Evolutionary conservation across 2,888 invertebrate species (phyloP).

Genomic region (Rotaria socialis): DNA sequence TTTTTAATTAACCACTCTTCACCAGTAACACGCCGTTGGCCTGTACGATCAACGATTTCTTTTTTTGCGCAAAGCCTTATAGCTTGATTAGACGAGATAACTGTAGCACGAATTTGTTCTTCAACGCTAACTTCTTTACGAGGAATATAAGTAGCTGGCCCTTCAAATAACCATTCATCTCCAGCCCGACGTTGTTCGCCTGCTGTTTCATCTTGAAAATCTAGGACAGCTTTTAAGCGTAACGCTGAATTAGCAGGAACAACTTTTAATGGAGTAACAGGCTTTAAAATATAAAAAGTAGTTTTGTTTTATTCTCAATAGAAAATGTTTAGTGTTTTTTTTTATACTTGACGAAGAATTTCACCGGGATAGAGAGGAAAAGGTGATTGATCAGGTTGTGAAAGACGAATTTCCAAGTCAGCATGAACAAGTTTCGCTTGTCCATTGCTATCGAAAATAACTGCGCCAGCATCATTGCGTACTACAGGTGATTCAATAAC

Average conservation of each 20-base stretch:
- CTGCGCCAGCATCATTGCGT: conserved; percentile 54
- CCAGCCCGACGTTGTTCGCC: conserved; percentile 59
- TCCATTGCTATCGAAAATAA: conserved; percentile 57
- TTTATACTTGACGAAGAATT: conserved; percentile 48
- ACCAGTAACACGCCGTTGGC: conserved; percentile 54
- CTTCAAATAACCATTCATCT: conserved; percentile 63
- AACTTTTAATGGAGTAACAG: conserved; percentile 56
- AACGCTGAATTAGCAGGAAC: conserved; percentile 61
- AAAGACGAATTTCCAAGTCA: conserved; percentile 61
- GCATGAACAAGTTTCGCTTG: conserved; percentile 60
- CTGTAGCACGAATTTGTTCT: conserved; percentile 59
- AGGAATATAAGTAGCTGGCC: conserved; percentile 61
- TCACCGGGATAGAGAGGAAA: conserved; percentile 63
- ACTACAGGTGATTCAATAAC: conserved; percentile 61
- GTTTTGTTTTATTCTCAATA: too few relatives aligned
- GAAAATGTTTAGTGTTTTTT: too few relatives aligned
- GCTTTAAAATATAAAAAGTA: neutral
- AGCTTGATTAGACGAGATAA: conserved; percentile 61
- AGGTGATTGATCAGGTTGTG: conserved; percentile 58
- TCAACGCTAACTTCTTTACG: conserved; percentile 61
- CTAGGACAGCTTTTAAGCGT: conserved; percentile 58
- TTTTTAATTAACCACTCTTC: conserved; percentile 63
- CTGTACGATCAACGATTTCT: conserved; percentile 58
- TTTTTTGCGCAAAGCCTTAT: conserved; percentile 60
- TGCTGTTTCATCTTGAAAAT: conserved; percentile 58